Percentiles rank a stretch among this genome's conserved stretches.
Conservation (phyloP, 1,140 invertebrate species). For the Lasaia peninsularis region DNA sequence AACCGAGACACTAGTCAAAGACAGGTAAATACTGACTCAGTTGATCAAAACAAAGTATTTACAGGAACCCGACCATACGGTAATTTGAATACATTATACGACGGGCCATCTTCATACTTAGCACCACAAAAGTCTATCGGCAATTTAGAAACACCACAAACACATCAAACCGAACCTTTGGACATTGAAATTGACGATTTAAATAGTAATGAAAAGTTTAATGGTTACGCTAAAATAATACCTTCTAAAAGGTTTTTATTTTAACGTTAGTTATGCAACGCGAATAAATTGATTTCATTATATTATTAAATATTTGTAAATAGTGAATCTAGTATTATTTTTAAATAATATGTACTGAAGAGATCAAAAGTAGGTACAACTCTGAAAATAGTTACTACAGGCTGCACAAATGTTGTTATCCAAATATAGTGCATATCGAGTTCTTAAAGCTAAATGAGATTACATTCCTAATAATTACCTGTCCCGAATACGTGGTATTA, state of each 20-base stretch:
- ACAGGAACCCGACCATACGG: conserved; percentile 21
- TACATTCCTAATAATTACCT: too few species aligned
- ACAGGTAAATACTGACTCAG: conserved; percentile 23
- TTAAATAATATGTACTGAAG: too few species aligned
- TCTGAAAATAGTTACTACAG: too few species aligned
- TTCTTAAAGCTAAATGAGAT: too few species aligned
- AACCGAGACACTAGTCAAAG: conserved; percentile 27
- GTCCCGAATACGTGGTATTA: too few species aligned
- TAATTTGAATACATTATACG: conserved; percentile 38
- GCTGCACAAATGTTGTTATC: too few species aligned
- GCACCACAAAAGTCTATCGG: conserved; percentile 56
- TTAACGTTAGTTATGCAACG: conserved; percentile 9
- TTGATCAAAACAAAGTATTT: neutral
- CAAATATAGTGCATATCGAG: too few species aligned
- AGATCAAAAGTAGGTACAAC: too few species aligned
- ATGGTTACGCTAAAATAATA: conserved; percentile 45
- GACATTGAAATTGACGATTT: conserved; percentile 53
- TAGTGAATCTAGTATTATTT: too few species aligned
- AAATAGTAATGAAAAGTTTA: conserved; percentile 34
- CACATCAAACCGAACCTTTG: conserved; percentile 30
- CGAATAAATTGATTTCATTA: too few species aligned
- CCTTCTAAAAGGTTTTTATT: conserved; percentile 32
- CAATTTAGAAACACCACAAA: conserved; percentile 32
- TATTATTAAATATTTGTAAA: too few species aligned
- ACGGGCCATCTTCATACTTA: conserved; percentile 59